Evolutionary conservation across 2,888 invertebrate genomes (phyloP), one percentile per base, ranked within the genome.

Genomic region (Heliconius sara): DNA sequence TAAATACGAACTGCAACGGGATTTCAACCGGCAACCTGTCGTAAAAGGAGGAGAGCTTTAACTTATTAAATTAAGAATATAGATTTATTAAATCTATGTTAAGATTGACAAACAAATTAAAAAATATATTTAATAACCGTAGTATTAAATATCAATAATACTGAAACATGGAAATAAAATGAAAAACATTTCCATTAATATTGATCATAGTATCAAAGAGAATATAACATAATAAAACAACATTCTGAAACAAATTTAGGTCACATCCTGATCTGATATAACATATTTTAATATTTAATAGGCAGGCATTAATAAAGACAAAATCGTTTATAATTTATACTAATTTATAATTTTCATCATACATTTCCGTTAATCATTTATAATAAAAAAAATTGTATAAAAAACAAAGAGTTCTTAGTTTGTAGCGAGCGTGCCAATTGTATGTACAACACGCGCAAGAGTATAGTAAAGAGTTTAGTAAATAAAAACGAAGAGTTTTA

Each of bases 181-280:
- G 13, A 63, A 25, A n/a, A 63, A 12, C 60, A n/a, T 12, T 63
- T 63, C 22, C 25, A 63, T 25, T 12, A 22, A 47, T 39, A 19
- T 30, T 60, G 22, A 2, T 6, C 19, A n/a, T 57, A 60, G 60
- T 39, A 57, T 73, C 70, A 77, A 65, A 43, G 71, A 47, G 72
- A 43, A 34, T 25, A 39, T 25, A 25, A n/a, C 10, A n/a, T 68
- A 39, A 39, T 39, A 34, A 68, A 39, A 68, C 39, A 39, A 34
- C 34, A n/a, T 68, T 68, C 7, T 34, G 34, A 68, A 63, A 65
- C 65, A 16, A 65, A 65, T 65, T 65, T 65, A 65, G 65, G 65
- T 65, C 65, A 30, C 27, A 65, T 13, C 65, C 65, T 65, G 27
- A 27, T 16, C 27, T 65, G 65, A 65, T 65, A 65, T 65, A 65